Evolutionary conservation across 2,113 vertebrate genomes (phyloP).

Genomic region (Todiramphus chloris): DNA sequence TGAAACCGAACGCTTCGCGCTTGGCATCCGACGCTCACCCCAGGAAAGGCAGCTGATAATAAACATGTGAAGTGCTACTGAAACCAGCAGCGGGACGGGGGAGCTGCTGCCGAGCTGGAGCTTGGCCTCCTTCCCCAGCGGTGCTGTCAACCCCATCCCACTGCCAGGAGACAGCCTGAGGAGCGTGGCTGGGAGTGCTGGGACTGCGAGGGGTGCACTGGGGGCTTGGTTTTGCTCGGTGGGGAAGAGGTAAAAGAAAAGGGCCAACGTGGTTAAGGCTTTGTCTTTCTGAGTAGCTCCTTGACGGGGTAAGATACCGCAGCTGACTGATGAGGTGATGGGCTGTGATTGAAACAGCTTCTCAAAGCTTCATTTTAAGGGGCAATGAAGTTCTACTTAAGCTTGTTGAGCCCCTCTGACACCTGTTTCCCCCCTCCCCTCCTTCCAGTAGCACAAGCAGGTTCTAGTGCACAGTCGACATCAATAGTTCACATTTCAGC

Average conservation of each 20-base stretch:
- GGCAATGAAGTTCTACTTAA: background rate
- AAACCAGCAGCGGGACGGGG: background rate
- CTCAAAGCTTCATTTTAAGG: background rate
- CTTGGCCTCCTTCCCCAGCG: background rate
- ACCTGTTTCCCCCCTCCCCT: background rate
- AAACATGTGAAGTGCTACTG: background rate
- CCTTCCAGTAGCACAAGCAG: background rate
- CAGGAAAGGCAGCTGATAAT: background rate
- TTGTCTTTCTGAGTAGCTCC: background rate
- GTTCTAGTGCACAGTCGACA: background rate
- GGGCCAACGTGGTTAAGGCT: background rate
- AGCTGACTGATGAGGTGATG: background rate
- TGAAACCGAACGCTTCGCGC: background rate
- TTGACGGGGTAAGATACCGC: background rate
- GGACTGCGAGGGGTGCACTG: background rate
- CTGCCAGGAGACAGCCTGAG: background rate
- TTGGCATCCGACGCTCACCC: background rate
- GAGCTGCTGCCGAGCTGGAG: background rate
- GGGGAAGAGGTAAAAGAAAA: background rate
- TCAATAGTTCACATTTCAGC: background rate
- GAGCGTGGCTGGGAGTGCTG: background rate
- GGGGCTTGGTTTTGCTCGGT: no score
- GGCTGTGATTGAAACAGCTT: background rate
- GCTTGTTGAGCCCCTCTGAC: background rate
- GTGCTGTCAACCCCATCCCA: accelerated